A percentile compares a stretch with the other conserved stretches of the same genome.
Evolutionary conservation across 2,888 invertebrate species (phyloP).

Genomic region (Drosophila falleni): DNA sequence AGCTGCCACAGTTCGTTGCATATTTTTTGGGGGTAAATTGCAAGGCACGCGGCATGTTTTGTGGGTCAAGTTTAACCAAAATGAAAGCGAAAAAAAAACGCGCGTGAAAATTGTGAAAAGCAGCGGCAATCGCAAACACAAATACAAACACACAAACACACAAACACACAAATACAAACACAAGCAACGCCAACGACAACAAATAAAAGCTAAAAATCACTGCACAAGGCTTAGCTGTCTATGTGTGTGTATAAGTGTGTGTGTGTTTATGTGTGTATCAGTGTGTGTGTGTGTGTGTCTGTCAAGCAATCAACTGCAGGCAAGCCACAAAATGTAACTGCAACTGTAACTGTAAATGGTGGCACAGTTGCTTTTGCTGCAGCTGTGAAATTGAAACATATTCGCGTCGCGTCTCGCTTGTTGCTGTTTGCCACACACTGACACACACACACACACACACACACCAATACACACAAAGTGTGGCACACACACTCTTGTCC

Average conservation of each 20-base stretch:
- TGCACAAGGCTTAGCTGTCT: slow-evolving; percentile 31
- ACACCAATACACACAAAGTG: background rate
- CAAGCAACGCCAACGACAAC: slow-evolving; percentile 16
- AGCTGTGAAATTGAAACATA: slow-evolving; percentile 60
- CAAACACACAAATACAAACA: background rate
- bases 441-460: slow-evolving; percentile 6
- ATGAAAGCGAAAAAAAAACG: slow-evolving; percentile 25
- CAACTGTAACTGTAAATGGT: slow-evolving; percentile 37
- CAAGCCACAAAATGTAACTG: slow-evolving; percentile 49
- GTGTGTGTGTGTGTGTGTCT: slow-evolving; percentile 29
- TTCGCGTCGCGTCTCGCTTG: slow-evolving; percentile 40
- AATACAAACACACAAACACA: slow-evolving; percentile 1
- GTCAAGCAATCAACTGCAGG: slow-evolving; percentile 29
- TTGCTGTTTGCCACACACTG: slow-evolving; percentile 18
- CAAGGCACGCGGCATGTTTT: slow-evolving; percentile 33
- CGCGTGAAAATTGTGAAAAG: slow-evolving; percentile 42
- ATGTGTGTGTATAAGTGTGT: slow-evolving; percentile 5
- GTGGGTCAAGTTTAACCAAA: slow-evolving; percentile 75
- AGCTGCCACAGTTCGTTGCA: slow-evolving; percentile 14
- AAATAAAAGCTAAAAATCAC: slow-evolving; percentile 38
- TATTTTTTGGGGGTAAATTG: slow-evolving; percentile 5
- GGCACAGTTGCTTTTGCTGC: slow-evolving; percentile 17
- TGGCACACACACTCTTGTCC: slow-evolving; percentile 8
- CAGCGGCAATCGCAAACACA: slow-evolving; percentile 24
- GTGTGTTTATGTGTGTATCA: slow-evolving; percentile 5